Evolutionary conservation across 1,140 invertebrate genomes (phyloP).

Genomic region (Drosophila pseudoananassae): DNA sequence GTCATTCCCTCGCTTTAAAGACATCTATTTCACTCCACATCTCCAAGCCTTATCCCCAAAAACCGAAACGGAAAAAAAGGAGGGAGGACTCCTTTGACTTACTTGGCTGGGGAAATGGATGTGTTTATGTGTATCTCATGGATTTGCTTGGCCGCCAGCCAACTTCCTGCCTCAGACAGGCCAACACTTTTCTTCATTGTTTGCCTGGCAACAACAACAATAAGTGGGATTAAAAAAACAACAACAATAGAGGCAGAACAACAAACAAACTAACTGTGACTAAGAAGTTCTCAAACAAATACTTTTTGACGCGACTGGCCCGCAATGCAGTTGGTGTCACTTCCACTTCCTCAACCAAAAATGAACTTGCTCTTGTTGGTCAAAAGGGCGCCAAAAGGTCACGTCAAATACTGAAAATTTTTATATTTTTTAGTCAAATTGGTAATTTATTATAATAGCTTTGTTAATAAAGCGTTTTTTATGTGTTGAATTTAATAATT

Average conservation of each 20-base stretch:
- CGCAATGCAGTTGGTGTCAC: constrained; percentile 76
- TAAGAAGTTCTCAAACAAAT: constrained; percentile 65
- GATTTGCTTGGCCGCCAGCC: constrained; percentile 60
- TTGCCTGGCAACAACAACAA: constrained; percentile 44
- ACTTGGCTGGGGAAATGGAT: constrained; percentile 44
- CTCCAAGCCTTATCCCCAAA: neutral
- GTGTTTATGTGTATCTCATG: constrained; percentile 50
- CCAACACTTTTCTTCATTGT: constrained; percentile 74
- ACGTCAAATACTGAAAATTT: constrained; percentile 12
- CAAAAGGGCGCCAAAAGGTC: constrained; percentile 15
- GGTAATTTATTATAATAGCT: neutral
- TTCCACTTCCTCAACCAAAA: constrained; percentile 50
- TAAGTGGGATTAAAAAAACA: constrained; percentile 2
- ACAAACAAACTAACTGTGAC: constrained; percentile 54
- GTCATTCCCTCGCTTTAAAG: constrained; percentile 42
- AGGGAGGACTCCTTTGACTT: constrained; percentile 26
- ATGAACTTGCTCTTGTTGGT: constrained; percentile 22
- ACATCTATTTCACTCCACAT: neutral
- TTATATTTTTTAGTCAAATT: neutral
- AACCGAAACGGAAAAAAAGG: neutral
- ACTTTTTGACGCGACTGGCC: constrained; percentile 70
- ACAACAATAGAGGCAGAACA: constrained; percentile 5
- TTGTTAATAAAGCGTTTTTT: too few relatives aligned
- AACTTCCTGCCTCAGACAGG: constrained; percentile 65
- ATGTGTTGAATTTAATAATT: too few relatives aligned